Base-by-base conservation (phyloP, 2,113 vertebrate species). In the Mormyrus lacerda region DNA sequence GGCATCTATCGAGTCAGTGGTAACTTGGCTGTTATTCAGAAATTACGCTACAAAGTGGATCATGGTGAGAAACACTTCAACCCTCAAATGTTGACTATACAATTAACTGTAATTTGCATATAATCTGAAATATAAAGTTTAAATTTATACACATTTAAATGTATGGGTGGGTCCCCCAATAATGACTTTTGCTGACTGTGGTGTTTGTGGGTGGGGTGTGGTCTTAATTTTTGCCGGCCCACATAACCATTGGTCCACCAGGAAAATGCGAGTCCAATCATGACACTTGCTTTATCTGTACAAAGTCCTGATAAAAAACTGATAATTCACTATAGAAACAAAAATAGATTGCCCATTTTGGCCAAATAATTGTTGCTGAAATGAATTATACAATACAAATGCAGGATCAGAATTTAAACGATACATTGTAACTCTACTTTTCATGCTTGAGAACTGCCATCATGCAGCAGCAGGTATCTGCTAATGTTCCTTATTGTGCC, bases 11-110 rank as follows among this genome's bases (percentile, higher is more conserved):
- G 98, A 89, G 97, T 99, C 90, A 98, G 96, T 0, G 98, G 98
- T 9, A 99, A 99, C 94, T 92, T 99, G 93, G 97, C 98, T 27
- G 97, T 97, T 89, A 97, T 98, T 92, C 98, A 99, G 95, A 99
- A 95, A 50, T 95, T 99, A 69, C 96, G 98, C 90, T 95, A 97
- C 92, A 98, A 96, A 91, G 98, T 97, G 51, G 97, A 99, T 91
- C 98, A 97, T 0, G 97, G 98, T 99, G 94, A 91, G 93, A 8
- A 2, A 11, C 85, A 15, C 39, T 21, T 47, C 69, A 44, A 4
- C 35, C 15, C 35, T 79, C n/a, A 0, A 69, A 69, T 31, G 1
- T 13, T 69, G 10, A 4, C 61, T 31, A 13, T 69, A 31, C 10
- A 69, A 31, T 69, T 31, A 1, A 69, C 35, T 42, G 65, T 73